These are phyloP conservation scores for Glaucidium brasilianum DNA, from an alignment of 2,113 vertebrate species.

Conservation along the genomic window DNA sequence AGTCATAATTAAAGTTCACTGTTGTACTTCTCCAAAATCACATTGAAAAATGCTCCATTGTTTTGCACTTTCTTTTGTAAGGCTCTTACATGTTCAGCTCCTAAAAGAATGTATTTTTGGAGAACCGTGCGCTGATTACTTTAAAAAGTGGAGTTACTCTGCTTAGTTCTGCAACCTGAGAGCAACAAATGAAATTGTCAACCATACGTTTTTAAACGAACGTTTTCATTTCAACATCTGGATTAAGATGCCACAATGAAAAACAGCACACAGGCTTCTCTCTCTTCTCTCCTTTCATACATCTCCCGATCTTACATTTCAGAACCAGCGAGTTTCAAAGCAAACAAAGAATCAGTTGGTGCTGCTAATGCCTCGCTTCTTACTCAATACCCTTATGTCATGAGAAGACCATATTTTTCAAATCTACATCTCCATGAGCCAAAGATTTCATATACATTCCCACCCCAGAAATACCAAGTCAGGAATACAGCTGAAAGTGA, in stretches of 20 bases:
- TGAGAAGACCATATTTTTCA: slow-evolving; percentile 55
- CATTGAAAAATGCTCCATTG: not conserved
- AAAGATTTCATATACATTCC: slow-evolving; percentile 48
- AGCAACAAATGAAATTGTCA: slow-evolving; percentile 46
- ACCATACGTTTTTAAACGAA: not conserved
- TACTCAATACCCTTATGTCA: slow-evolving; percentile 49
- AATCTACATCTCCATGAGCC: not conserved
- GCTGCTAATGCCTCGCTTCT: slow-evolving; percentile 30
- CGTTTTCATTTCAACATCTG: slow-evolving; percentile 58
- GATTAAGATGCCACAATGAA: slow-evolving; percentile 63
- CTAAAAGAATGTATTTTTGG: not conserved
- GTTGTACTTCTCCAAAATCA: not conserved
- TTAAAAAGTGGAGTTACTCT: not conserved
- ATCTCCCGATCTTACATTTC: slow-evolving; percentile 6
- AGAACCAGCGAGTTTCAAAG: slow-evolving; percentile 35
- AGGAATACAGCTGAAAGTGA: slow-evolving; percentile 53
- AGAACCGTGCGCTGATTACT: not conserved
- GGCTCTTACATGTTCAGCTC: not conserved
- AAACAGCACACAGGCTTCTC: slow-evolving; percentile 15
- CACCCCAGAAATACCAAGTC: slow-evolving; percentile 48
- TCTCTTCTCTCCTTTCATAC: not conserved
- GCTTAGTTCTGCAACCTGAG: slow-evolving; percentile 3
- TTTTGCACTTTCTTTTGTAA: not conserved
- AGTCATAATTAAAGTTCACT: not conserved
- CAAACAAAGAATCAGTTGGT: slow-evolving; percentile 37